A percentile compares a stretch with the other conserved stretches of the same genome.
phyloP scores from a whole-genome alignment of 1,140 invertebrate genomes.

The Lordiphosa mommai region DNA sequence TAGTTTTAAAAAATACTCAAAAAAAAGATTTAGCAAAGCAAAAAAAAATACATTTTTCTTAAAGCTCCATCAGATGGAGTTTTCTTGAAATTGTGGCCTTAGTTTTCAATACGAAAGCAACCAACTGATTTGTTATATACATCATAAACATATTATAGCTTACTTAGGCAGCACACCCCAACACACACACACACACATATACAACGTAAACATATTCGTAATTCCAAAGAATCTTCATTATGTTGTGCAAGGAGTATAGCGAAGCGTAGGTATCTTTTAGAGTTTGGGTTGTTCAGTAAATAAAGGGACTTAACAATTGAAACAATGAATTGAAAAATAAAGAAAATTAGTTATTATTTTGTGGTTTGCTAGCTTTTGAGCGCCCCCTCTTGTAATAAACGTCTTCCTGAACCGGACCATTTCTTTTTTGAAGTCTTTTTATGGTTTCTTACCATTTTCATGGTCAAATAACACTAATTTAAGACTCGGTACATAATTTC shows the following conservation, averaged over 20 bases:
- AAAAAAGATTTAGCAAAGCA: slow-evolving; percentile 12
- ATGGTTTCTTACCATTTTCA: too few relatives aligned
- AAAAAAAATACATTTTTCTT: slow-evolving; percentile 10
- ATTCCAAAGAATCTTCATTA: slow-evolving; percentile 49
- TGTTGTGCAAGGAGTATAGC: not conserved
- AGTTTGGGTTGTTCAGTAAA: slow-evolving; percentile 9
- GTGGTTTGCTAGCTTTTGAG: too few relatives aligned
- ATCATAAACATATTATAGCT: slow-evolving; percentile 16
- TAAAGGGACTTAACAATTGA: too few relatives aligned
- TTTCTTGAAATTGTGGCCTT: slow-evolving; percentile 56
- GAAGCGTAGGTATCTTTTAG: too few relatives aligned
- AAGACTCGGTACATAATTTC: too few relatives aligned
- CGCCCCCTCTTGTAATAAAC: too few relatives aligned
- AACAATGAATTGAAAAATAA: too few relatives aligned
- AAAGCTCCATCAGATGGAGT: slow-evolving; percentile 47
- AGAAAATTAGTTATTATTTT: too few relatives aligned
- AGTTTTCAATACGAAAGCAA: slow-evolving; percentile 47
- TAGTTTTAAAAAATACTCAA: slow-evolving; percentile 53
- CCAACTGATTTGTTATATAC: slow-evolving; percentile 26
- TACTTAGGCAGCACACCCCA: slow-evolving; percentile 5
- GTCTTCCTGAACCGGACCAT: too few relatives aligned
- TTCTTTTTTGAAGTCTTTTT: too few relatives aligned
- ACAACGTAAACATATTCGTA: slow-evolving; percentile 6
- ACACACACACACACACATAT: slow-evolving; percentile 10
- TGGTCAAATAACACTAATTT: too few relatives aligned